These are phyloP conservation scores for Chrysaora quinquecirrha DNA, from an alignment of 30 jellyfish, hydroid and myxozoan genomes.

Conservation along the genomic window DNA sequence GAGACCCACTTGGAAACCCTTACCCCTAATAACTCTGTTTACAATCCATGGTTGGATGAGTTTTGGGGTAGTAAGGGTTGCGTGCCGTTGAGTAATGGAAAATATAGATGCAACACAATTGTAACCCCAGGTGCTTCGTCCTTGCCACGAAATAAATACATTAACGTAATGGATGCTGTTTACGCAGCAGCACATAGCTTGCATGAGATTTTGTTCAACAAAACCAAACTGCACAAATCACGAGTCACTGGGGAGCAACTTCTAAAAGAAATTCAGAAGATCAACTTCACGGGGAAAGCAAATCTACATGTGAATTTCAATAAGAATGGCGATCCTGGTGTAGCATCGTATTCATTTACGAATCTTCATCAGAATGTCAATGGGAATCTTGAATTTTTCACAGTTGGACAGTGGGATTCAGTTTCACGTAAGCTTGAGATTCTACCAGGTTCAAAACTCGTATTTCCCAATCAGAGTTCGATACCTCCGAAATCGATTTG, in stretches of 20 bases:
- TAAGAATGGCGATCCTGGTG: conserved; percentile 89
- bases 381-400: conserved; percentile 16
- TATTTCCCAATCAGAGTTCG: conserved; percentile 73
- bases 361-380: conserved; percentile 55
- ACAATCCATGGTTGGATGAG: conserved; percentile 91
- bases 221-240: not conserved
- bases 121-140: conserved; percentile 13
- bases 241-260: conserved; percentile 37
- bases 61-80: conserved; percentile 77
- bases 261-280: conserved; percentile 52
- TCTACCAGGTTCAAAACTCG: conserved; percentile 2
- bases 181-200: conserved; percentile 90
- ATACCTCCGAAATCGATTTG: conserved; percentile 87
- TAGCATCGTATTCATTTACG: conserved; percentile 91
- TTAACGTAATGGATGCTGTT: conserved; percentile 92
- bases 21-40: conserved; percentile 65
- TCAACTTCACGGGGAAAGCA: conserved; percentile 79
- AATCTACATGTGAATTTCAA: conserved; percentile 67
- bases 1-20: conserved; percentile 41
- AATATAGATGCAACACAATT: conserved; percentile 34
- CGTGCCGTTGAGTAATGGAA: conserved; percentile 1
- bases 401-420: conserved; percentile 84
- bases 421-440: conserved; percentile 48
- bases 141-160: conserved; percentile 81
- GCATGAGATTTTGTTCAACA: conserved; percentile 16